Percentiles rank a stretch among this genome's conserved stretches.
phyloP scores from a whole-genome alignment of 1,140 invertebrate species.

The Paraescarpia echinospica region DNA sequence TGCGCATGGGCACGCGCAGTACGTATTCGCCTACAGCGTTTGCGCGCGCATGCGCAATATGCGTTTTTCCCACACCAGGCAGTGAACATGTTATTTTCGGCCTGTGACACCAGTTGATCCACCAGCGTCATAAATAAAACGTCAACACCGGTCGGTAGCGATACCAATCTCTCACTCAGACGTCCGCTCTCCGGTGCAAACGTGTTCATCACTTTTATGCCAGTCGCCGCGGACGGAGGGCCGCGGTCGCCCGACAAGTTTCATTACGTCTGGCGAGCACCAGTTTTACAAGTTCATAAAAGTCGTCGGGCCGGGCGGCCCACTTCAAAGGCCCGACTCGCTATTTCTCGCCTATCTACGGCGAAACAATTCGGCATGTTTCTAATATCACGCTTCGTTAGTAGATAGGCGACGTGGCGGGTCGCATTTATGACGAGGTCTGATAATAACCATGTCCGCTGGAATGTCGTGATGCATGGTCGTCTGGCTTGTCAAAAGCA shows the following conservation, averaged over 20 bases:
- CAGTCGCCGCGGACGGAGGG: no score
- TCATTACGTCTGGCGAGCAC: background rate
- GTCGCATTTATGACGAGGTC: background rate
- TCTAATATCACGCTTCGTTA: constrained; percentile 5
- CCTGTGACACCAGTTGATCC: background rate
- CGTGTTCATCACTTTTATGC: background rate
- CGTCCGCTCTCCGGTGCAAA: background rate
- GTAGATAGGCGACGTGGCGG: background rate
- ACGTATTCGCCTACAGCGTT: background rate
- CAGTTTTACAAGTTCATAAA: background rate
- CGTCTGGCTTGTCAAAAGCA: no score
- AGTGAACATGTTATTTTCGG: background rate
- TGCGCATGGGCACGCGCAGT: background rate
- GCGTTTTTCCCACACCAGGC: background rate
- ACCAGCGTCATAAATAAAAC: background rate
- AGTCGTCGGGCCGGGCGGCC: background rate
- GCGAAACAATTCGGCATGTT: background rate
- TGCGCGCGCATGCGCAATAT: background rate
- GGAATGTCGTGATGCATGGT: background rate
- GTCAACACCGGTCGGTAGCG: background rate
- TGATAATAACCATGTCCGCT: background rate
- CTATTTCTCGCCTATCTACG: background rate
- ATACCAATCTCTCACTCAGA: background rate
- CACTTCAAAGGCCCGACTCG: background rate
- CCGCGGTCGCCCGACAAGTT: background rate